These are phyloP conservation scores for Cynocephalus volans DNA, from an alignment of 2,113 vertebrate species.

Conservation along the genomic window DNA sequence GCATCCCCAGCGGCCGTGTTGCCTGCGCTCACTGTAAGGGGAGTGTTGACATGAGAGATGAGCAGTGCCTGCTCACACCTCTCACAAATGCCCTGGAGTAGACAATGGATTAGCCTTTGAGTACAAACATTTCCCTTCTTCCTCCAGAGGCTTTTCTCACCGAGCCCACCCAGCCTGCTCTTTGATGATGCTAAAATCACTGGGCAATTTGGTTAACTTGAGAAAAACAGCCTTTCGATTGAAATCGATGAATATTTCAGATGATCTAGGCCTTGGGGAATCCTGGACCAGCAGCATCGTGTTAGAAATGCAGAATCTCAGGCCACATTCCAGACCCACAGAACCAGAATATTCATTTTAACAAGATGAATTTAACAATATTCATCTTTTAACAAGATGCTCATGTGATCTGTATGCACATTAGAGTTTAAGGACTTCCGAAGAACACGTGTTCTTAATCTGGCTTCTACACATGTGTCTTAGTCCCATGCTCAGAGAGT, in stretches of 20 bases:
- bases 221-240: not conserved
- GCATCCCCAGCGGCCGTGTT: not conserved
- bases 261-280: not conserved
- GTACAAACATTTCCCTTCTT: slow-evolving; percentile 60
- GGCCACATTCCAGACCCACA: not conserved
- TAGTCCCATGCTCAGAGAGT: not conserved
- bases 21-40: not conserved
- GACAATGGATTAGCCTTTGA: slow-evolving; percentile 30
- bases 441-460: not conserved
- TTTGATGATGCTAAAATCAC: not conserved
- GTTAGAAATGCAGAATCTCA: not conserved
- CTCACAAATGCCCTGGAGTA: not conserved
- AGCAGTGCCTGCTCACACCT: not conserved
- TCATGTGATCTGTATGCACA: not conserved
- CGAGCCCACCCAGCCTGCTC: not conserved
- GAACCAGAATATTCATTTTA: not conserved
- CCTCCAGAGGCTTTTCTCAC: slow-evolving; percentile 20
- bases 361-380: too few species aligned
- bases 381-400: not conserved
- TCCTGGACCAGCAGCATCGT: not conserved
- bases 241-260: not conserved
- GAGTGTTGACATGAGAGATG: slow-evolving; percentile 25
- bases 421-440: not conserved
- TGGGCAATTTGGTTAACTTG: not conserved
- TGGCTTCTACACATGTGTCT: not conserved